Evolutionary conservation across 2,888 invertebrate species (phyloP).

Genomic region (Desoria tigrina): DNA sequence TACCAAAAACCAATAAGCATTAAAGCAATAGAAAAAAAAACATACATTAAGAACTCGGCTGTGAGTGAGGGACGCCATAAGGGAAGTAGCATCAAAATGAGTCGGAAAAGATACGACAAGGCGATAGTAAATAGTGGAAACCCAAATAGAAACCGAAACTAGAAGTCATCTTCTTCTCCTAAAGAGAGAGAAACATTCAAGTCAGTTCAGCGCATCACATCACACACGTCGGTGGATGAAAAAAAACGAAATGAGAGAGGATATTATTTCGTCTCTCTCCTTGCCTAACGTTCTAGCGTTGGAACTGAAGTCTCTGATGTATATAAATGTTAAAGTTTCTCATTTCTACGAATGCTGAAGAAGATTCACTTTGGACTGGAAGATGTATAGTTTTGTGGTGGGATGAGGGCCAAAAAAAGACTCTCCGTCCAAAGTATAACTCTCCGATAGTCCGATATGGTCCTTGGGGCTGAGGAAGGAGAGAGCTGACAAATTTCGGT

Average conservation of each 20-base stretch:
- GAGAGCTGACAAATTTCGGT: constrained; percentile 54
- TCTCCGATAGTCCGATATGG: constrained; percentile 43
- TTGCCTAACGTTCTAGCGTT: not conserved
- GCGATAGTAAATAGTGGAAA: constrained; percentile 1
- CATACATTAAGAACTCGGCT: not conserved
- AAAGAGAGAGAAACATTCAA: no score
- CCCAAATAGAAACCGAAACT: constrained; percentile 2
- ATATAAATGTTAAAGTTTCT: constrained; percentile 13
- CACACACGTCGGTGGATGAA: not conserved
- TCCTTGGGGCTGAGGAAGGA: constrained; percentile 48
- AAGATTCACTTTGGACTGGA: constrained; percentile 9
- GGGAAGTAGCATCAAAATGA: constrained; percentile 12
- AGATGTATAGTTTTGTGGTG: constrained; percentile 25
- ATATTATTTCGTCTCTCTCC: not conserved
- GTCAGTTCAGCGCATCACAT: not conserved
- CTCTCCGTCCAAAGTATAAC: constrained; percentile 4
- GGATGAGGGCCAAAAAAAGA: constrained; percentile 41
- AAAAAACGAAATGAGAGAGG: not conserved
- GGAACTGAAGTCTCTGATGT: no score
- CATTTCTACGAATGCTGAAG: constrained; percentile 8
- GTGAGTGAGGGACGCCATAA: constrained; percentile 7
- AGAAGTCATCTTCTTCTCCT: constrained; percentile 1
- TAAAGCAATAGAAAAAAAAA: constrained; percentile 1
- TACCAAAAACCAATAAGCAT: constrained; percentile 17
- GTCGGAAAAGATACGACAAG: constrained; percentile 10